Evolutionary conservation across 2,113 vertebrate species (phyloP).

Genomic region (Eublepharis macularius): DNA sequence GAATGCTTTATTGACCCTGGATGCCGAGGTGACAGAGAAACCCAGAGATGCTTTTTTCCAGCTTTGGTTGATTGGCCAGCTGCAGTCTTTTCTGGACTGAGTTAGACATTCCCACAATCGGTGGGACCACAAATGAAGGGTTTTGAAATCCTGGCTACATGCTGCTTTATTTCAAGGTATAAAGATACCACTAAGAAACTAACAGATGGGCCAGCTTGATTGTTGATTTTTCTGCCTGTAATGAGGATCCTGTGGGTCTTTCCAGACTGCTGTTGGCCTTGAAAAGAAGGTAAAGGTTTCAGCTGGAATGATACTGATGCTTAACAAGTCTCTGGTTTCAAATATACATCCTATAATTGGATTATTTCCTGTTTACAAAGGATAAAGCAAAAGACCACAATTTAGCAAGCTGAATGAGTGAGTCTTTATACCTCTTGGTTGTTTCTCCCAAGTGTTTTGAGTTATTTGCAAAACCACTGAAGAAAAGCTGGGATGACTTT

Average conservation of each 20-base stretch:
- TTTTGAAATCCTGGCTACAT: neutral
- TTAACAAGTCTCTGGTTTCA: neutral
- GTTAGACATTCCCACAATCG: too few relatives aligned
- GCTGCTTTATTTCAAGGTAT: neutral
- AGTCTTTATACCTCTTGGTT: neutral
- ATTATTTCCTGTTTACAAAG: neutral
- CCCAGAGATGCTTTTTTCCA: too few relatives aligned
- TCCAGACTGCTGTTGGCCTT: neutral
- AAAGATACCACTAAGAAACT: neutral
- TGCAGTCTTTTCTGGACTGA: too few relatives aligned
- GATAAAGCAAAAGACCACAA: neutral
- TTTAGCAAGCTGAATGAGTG: neutral
- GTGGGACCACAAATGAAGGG: neutral
- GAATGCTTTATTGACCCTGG: too few relatives aligned
- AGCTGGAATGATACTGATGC: neutral
- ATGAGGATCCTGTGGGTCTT: fast-evolving
- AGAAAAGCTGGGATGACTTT: neutral
- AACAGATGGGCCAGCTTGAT: neutral
- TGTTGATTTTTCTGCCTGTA: neutral
- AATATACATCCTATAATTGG: neutral
- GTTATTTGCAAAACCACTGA: neutral
- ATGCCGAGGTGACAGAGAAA: too few relatives aligned
- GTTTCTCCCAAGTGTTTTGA: neutral
- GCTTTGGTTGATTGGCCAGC: too few relatives aligned
- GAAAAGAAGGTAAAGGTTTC: neutral